phyloP scores from a whole-genome alignment of 2,113 vertebrate genomes.

The Clinocottus analis region DNA sequence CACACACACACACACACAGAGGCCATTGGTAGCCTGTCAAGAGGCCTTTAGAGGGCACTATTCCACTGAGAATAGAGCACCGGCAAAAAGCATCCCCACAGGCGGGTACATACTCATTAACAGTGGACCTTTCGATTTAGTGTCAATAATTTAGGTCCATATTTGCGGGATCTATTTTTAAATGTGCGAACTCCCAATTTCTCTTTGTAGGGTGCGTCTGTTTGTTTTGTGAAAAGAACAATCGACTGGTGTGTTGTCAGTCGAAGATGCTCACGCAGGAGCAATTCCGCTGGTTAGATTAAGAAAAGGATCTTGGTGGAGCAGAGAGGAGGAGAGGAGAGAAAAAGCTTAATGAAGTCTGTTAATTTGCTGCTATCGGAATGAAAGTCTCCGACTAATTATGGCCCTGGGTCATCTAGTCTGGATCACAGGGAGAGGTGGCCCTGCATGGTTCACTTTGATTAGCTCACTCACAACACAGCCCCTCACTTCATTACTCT shows the following conservation, averaged over 20 bases:
- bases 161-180: constrained; percentile 39
- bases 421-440: constrained; percentile 75
- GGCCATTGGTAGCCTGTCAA: constrained; percentile 25
- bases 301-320: constrained; percentile 34
- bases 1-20: not conserved
- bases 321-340: no score
- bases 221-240: constrained; percentile 8
- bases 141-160: constrained; percentile 34
- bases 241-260: not conserved
- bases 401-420: constrained; percentile 79
- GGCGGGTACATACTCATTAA: constrained; percentile 59
- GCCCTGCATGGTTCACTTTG: constrained; percentile 76
- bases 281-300: constrained; percentile 43
- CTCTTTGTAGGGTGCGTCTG: not conserved
- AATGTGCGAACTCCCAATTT: not conserved
- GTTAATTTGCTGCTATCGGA: constrained; percentile 79
- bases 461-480: constrained; percentile 73
- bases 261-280: constrained; percentile 6
- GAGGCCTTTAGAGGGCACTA: constrained; percentile 79
- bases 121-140: constrained; percentile 43
- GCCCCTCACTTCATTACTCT: constrained; percentile 75
- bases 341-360: constrained; percentile 72
- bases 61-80: constrained; percentile 72
- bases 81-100: constrained; percentile 20
- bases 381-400: constrained; percentile 79